Conservation (phyloP, 2,888 invertebrate genomes). For the Chrysina gloriosa region DNA sequence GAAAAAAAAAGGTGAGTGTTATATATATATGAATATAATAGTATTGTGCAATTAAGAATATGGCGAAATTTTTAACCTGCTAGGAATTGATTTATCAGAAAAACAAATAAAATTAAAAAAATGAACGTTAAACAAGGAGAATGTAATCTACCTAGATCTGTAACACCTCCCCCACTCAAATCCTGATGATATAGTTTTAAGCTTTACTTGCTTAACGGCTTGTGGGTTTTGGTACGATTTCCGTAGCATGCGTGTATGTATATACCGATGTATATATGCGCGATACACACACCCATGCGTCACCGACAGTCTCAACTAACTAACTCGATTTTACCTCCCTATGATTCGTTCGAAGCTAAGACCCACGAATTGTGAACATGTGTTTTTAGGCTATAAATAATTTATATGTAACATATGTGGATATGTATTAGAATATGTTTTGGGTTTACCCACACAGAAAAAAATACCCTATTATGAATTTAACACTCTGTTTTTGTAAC, state of each 20-base stretch:
- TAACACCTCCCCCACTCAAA: constrained; percentile 42
- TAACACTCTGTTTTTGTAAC: constrained; percentile 61
- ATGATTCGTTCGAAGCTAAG: constrained; percentile 46
- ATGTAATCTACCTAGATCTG: neutral
- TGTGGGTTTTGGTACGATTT: constrained; percentile 57
- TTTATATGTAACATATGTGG: constrained; percentile 66
- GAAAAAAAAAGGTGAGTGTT: constrained; percentile 48
- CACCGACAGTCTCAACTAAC: no score
- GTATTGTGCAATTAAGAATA: constrained; percentile 55
- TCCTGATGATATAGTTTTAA: constrained; percentile 55
- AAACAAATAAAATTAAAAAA: constrained; percentile 42
- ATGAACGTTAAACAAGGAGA: neutral
- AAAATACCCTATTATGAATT: constrained; percentile 50
- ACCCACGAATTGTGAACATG: constrained; percentile 57
- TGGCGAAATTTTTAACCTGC: constrained; percentile 51
- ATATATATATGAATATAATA: constrained; percentile 46
- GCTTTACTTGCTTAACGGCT: constrained; percentile 58
- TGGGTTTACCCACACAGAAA: constrained; percentile 52
- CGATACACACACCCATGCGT: neutral
- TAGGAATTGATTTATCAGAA: constrained; percentile 54
- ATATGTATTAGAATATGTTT: constrained; percentile 63
- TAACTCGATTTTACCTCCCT: constrained; percentile 37
- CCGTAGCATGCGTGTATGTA: constrained; percentile 51
- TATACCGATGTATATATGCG: constrained; percentile 7
- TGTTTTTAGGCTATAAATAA: constrained; percentile 62